Evolutionary conservation across 2,797 vertebrate genomes (phyloP).

Genomic region (Cyclopterus lumpus): DNA sequence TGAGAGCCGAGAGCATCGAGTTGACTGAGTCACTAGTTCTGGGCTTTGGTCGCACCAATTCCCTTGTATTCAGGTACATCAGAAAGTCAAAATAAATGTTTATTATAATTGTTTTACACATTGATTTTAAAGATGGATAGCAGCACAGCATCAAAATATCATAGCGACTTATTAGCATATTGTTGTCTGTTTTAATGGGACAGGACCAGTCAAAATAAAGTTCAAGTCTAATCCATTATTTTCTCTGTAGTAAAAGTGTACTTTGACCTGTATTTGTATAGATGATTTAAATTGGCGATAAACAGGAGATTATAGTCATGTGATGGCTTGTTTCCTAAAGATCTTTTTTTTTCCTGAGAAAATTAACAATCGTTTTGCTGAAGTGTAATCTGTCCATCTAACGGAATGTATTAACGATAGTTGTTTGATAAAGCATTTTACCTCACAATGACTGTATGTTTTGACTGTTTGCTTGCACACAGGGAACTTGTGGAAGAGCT

Average conservation of each 20-base stretch:
- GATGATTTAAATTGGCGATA: slow-evolving; percentile 59
- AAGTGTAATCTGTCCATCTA: not conserved
- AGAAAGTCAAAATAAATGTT: not conserved
- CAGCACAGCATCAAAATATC: not conserved
- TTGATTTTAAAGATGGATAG: slow-evolving; percentile 5
- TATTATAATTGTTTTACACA: not conserved
- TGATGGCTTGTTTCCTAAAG: slow-evolving; percentile 41
- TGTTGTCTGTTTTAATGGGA: slow-evolving; percentile 12
- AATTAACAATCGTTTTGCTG: not conserved
- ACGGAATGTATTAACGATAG: not conserved
- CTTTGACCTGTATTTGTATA: slow-evolving; percentile 60
- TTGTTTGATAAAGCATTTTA: slow-evolving; percentile 4
- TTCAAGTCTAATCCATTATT: slow-evolving; percentile 30
- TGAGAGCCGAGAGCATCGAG: slow-evolving; percentile 98
- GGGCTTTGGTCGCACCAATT: slow-evolving; percentile 96
- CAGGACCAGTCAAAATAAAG: slow-evolving; percentile 27
- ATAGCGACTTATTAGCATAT: not conserved
- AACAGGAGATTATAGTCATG: slow-evolving; percentile 56
- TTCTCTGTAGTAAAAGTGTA: slow-evolving; percentile 41
- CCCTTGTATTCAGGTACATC: slow-evolving; percentile 88
- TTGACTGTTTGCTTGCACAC: slow-evolving; percentile 30
- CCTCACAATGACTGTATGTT: not conserved
- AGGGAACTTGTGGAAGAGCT: slow-evolving; percentile 97
- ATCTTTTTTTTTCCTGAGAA: slow-evolving; percentile 21
- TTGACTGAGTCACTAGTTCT: slow-evolving; percentile 97